phyloP scores from a whole-genome alignment of 1,140 invertebrate species.

The Apis dorsata region DNA sequence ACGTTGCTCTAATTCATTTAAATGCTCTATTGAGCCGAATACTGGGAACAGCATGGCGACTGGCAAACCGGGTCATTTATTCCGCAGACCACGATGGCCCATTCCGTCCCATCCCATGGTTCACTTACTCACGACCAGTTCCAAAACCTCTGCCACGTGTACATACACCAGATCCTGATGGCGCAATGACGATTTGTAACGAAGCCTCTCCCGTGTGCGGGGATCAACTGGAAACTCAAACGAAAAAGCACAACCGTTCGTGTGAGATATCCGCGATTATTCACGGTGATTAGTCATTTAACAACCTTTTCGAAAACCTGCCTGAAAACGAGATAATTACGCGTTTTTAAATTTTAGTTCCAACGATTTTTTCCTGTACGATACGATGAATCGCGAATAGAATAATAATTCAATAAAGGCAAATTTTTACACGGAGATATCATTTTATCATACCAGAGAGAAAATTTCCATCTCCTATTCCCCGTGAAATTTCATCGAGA shows the following conservation, averaged over 20 bases:
- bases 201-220: slow-evolving; percentile 15
- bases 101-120: slow-evolving; percentile 54
- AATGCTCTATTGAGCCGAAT: slow-evolving; percentile 74
- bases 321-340: neutral
- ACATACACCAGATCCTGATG: slow-evolving; percentile 47
- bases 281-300: neutral
- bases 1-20: slow-evolving; percentile 74
- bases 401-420: too few relatives aligned
- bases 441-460: too few relatives aligned
- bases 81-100: slow-evolving; percentile 64
- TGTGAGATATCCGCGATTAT: neutral
- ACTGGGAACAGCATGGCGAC: slow-evolving; percentile 58
- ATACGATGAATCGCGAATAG: too few relatives aligned
- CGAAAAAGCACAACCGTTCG: neutral
- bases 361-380: too few relatives aligned
- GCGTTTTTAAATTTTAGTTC: too few relatives aligned
- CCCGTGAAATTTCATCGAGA: neutral
- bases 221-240: slow-evolving; percentile 52
- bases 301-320: neutral
- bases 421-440: too few relatives aligned
- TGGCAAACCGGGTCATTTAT: slow-evolving; percentile 65
- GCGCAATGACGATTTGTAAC: slow-evolving; percentile 61
- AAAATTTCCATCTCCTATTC: neutral
- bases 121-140: slow-evolving; percentile 51
- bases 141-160: slow-evolving; percentile 43